These are phyloP conservation scores for Cephus pulcher DNA, from an alignment of 2,888 invertebrate species.

Conservation along the genomic window DNA sequence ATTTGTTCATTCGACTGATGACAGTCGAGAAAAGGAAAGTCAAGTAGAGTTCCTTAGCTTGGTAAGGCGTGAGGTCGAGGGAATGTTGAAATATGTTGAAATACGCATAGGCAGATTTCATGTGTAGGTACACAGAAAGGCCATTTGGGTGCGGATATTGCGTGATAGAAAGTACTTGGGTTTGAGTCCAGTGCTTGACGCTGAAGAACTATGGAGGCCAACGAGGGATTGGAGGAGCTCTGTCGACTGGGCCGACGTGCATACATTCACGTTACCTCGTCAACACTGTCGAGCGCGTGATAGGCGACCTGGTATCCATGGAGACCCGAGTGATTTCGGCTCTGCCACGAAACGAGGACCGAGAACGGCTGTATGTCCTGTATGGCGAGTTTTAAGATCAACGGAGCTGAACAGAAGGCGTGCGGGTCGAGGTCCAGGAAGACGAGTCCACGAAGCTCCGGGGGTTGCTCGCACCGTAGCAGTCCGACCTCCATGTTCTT, in stretches of 20 bases:
- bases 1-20: background rate
- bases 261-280: conserved; percentile 66
- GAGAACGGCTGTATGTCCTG: conserved; percentile 91
- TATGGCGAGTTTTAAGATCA: conserved; percentile 85
- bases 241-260: too few species aligned
- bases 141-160: background rate
- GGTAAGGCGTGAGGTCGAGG: background rate
- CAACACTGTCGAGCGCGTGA: conserved; percentile 75
- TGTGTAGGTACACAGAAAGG: background rate
- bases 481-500: conserved; percentile 57
- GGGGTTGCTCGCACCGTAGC: conserved; percentile 86
- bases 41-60: background rate
- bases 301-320: conserved; percentile 89
- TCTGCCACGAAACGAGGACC: conserved; percentile 90
- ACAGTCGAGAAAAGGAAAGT: background rate
- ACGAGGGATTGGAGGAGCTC: background rate
- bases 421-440: conserved; percentile 84
- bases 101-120: background rate
- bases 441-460: conserved; percentile 79
- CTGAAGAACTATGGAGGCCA: too few species aligned
- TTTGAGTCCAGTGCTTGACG: too few species aligned
- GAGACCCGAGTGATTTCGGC: conserved; percentile 86
- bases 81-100: background rate
- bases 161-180: background rate
- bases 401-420: conserved; percentile 86